phyloP scores from a whole-genome alignment of 1,140 invertebrate species.

The Hyles euphorbiae region DNA sequence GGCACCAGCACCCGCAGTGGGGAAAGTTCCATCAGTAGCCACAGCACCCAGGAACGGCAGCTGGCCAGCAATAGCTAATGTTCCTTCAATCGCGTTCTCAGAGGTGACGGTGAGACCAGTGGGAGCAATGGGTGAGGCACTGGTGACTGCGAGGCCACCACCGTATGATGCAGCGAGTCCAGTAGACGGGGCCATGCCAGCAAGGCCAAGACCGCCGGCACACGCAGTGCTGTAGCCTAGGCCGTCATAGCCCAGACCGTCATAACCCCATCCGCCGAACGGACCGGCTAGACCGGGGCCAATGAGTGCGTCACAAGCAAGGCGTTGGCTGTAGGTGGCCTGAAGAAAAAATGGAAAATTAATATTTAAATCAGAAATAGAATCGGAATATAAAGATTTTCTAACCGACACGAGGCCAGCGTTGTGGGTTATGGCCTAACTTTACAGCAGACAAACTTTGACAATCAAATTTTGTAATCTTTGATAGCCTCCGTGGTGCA shows the following conservation, averaged over 20 bases:
- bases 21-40: conserved; percentile 9
- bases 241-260: background rate
- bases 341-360: background rate
- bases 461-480: no score
- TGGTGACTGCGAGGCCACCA: conserved; percentile 24
- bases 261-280: background rate
- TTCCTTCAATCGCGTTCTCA: conserved; percentile 31
- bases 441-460: no score
- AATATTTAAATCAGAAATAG: no score
- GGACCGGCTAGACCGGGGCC: background rate
- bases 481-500: no score
- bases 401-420: no score
- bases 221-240: background rate
- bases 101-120: conserved; percentile 28
- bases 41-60: conserved; percentile 30
- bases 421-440: no score
- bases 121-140: conserved; percentile 25
- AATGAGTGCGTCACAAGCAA: background rate
- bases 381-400: no score
- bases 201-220: background rate
- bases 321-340: background rate
- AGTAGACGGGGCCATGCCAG: background rate
- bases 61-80: conserved; percentile 24
- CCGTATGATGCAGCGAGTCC: conserved; percentile 16
- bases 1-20: conserved; percentile 1